Base-by-base conservation (phyloP, 2,797 vertebrate species). In the Remorina albescens region DNA sequence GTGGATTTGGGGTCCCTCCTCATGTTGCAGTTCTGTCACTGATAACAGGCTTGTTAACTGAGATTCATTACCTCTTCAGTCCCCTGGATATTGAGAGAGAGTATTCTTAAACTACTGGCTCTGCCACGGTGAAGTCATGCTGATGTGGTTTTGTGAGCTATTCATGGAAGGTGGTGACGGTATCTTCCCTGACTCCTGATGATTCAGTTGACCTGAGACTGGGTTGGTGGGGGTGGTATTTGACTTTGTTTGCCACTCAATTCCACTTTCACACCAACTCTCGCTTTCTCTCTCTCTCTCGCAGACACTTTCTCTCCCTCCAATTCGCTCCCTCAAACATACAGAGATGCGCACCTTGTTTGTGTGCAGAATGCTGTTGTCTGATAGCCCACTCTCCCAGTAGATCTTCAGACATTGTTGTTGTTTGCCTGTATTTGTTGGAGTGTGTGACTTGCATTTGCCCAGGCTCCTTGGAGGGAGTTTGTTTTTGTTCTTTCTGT, bases 401-500 rank as follows among this genome's bases (percentile, higher is more conserved):
- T 83, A 91, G 89, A 87, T 83, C 74, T 42, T 83, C 83, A 86
- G 78, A 82, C 62, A 15, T 86, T 85, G 86, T 87, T 92, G 90
- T 91, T 93, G 89, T 93, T 93, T 92, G 82, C 77, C 88, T 78
- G 81, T 46, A 47, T 83, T 47, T 83, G 82, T 74, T 57, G 70
- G 67, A 79, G 85, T 83, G 81, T 86, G 89, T 89, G 91, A 90
- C 87, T 92, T 88, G 86, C 90, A 83, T 91, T 87, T 77, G 80
- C 85, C 74, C 42, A 10, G 61, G 74, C 84, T 92, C 90, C 93
- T 93, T 86, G 78, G 92, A 90, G 92, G 82, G 90, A 91, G 86
- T 93, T 92, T 93, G 91, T 92, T 93, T 92, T 93, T 91, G 81
- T 87, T 88, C 89, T 86, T 78, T 4, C 80, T 68, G 80, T 85